Percentiles rank a stretch among this genome's conserved stretches.
phyloP scores from a whole-genome alignment of 2,888 invertebrate species.

The Tachina lurida region DNA sequence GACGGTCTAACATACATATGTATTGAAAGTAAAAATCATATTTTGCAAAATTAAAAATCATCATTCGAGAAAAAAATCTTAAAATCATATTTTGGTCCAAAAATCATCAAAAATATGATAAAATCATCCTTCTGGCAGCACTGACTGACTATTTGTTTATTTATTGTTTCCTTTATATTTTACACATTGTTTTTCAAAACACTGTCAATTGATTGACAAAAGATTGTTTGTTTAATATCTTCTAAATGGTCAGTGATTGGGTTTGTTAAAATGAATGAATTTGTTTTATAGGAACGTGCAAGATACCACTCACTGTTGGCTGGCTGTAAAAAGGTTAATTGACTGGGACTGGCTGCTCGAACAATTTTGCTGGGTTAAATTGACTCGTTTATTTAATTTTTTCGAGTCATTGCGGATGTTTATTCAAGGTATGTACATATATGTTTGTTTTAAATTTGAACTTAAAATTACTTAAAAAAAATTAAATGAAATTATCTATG shows the following conservation, averaged over 20 bases:
- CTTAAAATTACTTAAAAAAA: conserved; percentile 47
- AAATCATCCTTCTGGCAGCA: no score
- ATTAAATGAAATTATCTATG: conserved; percentile 25
- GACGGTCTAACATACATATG: no score
- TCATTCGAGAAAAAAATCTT: no score
- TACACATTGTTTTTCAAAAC: not conserved
- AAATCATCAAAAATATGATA: no score
- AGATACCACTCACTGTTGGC: conserved; percentile 12
- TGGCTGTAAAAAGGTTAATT: conserved; percentile 7
- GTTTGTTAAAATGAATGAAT: conserved; percentile 26
- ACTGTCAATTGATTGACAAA: conserved; percentile 52
- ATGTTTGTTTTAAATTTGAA: conserved; percentile 49
- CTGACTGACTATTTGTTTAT: no score
- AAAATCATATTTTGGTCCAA: no score
- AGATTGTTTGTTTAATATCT: conserved; percentile 44
- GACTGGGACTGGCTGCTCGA: not conserved
- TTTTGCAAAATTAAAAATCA: no score
- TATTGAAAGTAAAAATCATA: no score
- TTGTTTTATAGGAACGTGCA: conserved; percentile 1
- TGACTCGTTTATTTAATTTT: conserved; percentile 16
- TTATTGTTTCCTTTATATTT: no score
- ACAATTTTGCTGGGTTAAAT: conserved; percentile 6
- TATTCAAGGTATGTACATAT: conserved; percentile 47
- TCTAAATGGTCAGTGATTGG: conserved; percentile 53
- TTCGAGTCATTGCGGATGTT: conserved; percentile 17